Conservation (phyloP, 64 coral and sea anemone species). For the Porites australiensis region DNA sequence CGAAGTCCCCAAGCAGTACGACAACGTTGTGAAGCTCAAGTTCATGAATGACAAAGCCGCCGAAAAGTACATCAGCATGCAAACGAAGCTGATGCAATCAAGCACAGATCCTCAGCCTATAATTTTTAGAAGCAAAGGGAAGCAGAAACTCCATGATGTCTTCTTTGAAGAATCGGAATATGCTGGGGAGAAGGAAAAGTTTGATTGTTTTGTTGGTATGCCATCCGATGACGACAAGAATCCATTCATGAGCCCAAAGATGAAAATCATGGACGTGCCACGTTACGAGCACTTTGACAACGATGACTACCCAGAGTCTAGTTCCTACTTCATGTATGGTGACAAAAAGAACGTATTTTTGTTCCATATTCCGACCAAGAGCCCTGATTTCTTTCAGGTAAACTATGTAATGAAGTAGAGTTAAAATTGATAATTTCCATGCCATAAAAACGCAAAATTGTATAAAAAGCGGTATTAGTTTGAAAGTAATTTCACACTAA, state of each 20-base stretch:
- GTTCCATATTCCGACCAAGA: conserved; percentile 48
- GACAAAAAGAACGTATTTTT: conserved; percentile 16
- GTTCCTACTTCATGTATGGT: conserved; percentile 56
- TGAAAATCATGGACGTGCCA: conserved; percentile 37
- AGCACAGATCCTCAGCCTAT: not conserved
- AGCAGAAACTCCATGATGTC: not conserved
- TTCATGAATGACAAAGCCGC: conserved; percentile 43
- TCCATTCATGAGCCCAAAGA: conserved; percentile 18
- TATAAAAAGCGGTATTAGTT: no score
- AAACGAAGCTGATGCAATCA: not conserved
- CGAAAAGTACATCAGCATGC: conserved; percentile 17
- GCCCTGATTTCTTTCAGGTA: conserved; percentile 54
- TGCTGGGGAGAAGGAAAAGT: conserved; percentile 34
- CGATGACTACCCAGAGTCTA: not conserved
- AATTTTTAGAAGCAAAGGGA: conserved; percentile 36
- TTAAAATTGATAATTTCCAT: not conserved
- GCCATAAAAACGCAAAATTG: not conserved
- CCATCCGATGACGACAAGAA: conserved; percentile 8
- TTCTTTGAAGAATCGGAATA: conserved; percentile 39
- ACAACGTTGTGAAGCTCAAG: conserved; percentile 37
- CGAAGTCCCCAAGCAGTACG: conserved; percentile 55
- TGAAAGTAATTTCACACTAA: no score
- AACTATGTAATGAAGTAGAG: not conserved
- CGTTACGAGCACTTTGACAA: conserved; percentile 57
- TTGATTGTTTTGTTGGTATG: conserved; percentile 32